Evolutionary conservation across 2,113 vertebrate genomes (phyloP).

Genomic region (Channa argus): DNA sequence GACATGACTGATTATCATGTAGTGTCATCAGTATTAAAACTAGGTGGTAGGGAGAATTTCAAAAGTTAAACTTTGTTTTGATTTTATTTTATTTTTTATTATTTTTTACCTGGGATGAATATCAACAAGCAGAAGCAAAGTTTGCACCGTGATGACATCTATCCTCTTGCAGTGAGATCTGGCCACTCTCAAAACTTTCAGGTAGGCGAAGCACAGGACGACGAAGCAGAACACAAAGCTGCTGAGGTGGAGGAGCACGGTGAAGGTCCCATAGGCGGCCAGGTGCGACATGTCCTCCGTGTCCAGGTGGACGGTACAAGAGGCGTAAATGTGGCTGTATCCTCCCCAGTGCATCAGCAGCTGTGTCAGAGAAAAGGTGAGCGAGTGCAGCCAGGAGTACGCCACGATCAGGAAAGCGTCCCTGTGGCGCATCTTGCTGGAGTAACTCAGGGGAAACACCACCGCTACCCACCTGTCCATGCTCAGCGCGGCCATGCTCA

Average conservation of each 20-base stretch:
- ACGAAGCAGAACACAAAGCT: slow-evolving; percentile 84
- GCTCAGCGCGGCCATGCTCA: slow-evolving; percentile 87
- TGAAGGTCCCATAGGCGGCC: slow-evolving; percentile 81
- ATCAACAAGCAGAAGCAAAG: slow-evolving; percentile 85
- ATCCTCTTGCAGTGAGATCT: slow-evolving; percentile 86
- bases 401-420: slow-evolving; percentile 83
- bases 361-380: slow-evolving; percentile 80
- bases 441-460: slow-evolving; percentile 85
- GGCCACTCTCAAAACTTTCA: slow-evolving; percentile 85
- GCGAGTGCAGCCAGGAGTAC: slow-evolving; percentile 83
- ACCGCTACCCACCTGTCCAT: slow-evolving; percentile 87
- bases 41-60: no score
- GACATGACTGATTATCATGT: background rate
- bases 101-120: slow-evolving; percentile 84
- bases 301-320: slow-evolving; percentile 83
- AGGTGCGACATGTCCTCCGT: slow-evolving; percentile 64
- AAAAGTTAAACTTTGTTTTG: no score
- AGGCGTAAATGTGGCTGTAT: slow-evolving; percentile 83
- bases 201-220: slow-evolving; percentile 84
- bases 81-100: no score
- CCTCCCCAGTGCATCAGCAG: slow-evolving; percentile 84
- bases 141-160: slow-evolving; percentile 86
- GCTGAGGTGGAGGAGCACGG: slow-evolving; percentile 82
- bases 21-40: no score
- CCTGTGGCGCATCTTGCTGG: slow-evolving; percentile 85